Evolutionary conservation across 2,797 vertebrate genomes (phyloP), one percentile per base, ranked within the genome.

Genomic region (Falco berigora): DNA sequence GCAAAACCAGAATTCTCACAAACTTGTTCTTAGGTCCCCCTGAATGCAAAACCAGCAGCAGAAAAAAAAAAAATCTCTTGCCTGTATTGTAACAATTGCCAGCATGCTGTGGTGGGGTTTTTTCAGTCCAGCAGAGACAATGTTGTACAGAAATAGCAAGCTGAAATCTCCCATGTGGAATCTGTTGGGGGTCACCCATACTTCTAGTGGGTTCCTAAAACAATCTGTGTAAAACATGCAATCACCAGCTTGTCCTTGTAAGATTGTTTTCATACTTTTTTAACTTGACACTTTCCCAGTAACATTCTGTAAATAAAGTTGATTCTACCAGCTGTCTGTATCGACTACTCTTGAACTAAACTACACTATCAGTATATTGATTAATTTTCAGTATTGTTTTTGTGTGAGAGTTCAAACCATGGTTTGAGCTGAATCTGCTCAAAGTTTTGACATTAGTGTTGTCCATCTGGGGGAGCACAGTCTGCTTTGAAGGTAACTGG

Each of bases 261-360:
- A 94, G 91, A 93, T 74, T 95, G 97, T 96, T 97, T 96, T 96
- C 96, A 96, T 97, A 96, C 91, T 91, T 97, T 97, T 97, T 97
- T 97, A 95, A 97, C 95, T 92, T 90, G 93, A 96, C 94, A 95
- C 95, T 94, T 95, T 96, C 94, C 96, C 92, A 88, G 92, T 96
- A 96, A 93, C 80, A 47, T 97, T 97, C 93, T 97, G 97, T 97
- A 97, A 97, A 97, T 97, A 97, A 97, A 97, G 96, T 96, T 92
- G 95, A 95, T 97, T 97, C 97, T 97, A 97, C 93, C 93, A 97
- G 95, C 90, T 93, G 21, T 71, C 86, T 78, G 85, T 96, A 92
- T 91, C 68, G 55, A 46, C 75, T 96, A 67, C 71, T 96, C 56
- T 86, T 88, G 74, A 91, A 50, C 76, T 68, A 12, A 55, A 53